A percentile compares a stretch with the other conserved stretches of the same genome.
phyloP scores from a whole-genome alignment of 2,888 invertebrate genomes.

The Drosophila barbarae region DNA sequence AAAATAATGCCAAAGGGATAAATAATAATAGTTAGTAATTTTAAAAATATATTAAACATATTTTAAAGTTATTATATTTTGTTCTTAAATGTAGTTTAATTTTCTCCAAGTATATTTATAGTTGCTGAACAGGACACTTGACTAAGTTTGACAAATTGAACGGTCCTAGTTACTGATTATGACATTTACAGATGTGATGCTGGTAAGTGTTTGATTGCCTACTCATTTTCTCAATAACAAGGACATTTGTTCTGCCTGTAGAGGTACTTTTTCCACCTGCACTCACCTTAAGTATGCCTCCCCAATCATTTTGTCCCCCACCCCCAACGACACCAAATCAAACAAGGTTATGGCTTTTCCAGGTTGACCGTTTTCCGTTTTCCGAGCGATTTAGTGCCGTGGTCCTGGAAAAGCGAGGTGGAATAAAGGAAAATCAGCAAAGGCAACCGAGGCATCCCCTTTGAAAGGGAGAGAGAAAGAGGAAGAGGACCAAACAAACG shows the following conservation, averaged over 20 bases:
- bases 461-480: not conserved
- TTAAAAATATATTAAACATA: not conserved
- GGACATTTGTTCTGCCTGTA: constrained; percentile 33
- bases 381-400: constrained; percentile 62
- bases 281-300: not conserved
- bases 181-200: constrained; percentile 35
- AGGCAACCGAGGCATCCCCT: constrained; percentile 12
- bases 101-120: not conserved
- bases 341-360: constrained; percentile 37
- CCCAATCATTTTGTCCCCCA: not conserved
- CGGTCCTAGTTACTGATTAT: constrained; percentile 2
- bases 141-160: constrained; percentile 4
- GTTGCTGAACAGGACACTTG: not conserved
- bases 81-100: not conserved
- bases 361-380: constrained; percentile 50
- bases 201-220: constrained; percentile 25
- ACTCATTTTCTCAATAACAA: constrained; percentile 35
- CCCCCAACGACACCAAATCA: constrained; percentile 12
- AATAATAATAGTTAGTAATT: not conserved
- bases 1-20: not conserved
- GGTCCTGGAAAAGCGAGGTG: constrained; percentile 13
- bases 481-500: constrained; percentile 64
- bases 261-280: constrained; percentile 26
- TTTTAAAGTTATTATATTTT: not conserved
- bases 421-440: not conserved